Base-by-base conservation (phyloP, 2,888 invertebrate species). In the Cryptocheilus praepositus region DNA sequence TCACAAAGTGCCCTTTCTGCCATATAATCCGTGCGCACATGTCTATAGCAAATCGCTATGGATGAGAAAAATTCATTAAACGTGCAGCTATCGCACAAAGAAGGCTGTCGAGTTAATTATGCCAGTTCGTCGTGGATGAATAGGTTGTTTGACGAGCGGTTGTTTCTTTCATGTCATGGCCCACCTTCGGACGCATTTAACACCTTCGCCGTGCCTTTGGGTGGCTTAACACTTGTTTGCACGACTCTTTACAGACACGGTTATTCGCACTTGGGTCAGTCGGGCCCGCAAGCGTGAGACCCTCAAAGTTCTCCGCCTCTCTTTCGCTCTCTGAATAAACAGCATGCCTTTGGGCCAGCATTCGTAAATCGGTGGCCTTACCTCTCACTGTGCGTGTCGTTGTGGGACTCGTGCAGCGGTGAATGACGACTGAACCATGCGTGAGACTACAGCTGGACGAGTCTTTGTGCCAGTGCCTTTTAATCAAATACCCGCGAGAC, bases 371-470 rank as follows among this genome's bases (percentile, higher is more conserved):
- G 64, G 51, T 58, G 61, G 67, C 61, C 66, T 76, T 63, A 70
- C 36, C 36, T 13, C 72, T 78, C 71, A 78, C 78, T 67, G 70
- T 58, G 15, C n/a, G 51, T 46, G 68, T 70, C 69, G 67, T 75
- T 67, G 61, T 11, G 7, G 36, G 8, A 7, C 57, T 28, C 19
- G 21, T 51, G 46, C 68, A 52, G 58, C 64, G 55, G 64, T 61
- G 78, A 78, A 78, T 78, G 76, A 78, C 71, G 71, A 68, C 56
- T 25, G 69, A 22, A 22, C 13, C 53, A 16, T 49, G 36, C 36
- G 36, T 36, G 36, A 36, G 36, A 36, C 36, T 11, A 36, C 36
- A 36, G 36, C 36, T 7, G 36, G 36, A 36, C 36, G 36, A 36
- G 25, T 5, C 25, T 25, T 5, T 5, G 25, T 2, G 25, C 25